phyloP scores from a whole-genome alignment of 2,888 invertebrate species.

The Drosophila falleni region DNA sequence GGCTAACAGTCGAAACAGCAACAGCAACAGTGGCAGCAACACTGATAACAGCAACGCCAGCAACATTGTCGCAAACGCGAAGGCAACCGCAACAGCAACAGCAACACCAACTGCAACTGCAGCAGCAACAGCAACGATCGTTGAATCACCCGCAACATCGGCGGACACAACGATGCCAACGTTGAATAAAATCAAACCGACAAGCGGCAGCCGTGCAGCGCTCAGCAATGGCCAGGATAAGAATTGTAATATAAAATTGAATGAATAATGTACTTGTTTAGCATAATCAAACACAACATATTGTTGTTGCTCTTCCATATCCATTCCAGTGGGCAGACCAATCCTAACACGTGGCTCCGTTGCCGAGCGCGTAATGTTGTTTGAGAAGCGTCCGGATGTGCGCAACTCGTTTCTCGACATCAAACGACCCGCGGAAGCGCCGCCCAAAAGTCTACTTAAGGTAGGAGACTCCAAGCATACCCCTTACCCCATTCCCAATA shows the following conservation, averaged over 20 bases:
- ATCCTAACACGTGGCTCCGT: conserved; percentile 96
- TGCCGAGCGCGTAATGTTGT: conserved; percentile 95
- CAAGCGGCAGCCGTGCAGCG: conserved; percentile 86
- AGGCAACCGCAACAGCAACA: conserved; percentile 29
- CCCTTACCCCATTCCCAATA: neutral
- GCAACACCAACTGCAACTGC: conserved; percentile 29
- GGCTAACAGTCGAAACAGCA: conserved; percentile 41
- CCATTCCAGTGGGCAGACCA: conserved; percentile 89
- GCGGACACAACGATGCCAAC: conserved; percentile 82
- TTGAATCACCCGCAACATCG: conserved; percentile 67
- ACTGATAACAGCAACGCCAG: conserved; percentile 34
- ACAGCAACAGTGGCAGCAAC: conserved; percentile 37
- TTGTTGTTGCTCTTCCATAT: conserved; percentile 17
- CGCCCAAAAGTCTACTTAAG: conserved; percentile 81
- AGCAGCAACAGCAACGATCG: conserved; percentile 40
- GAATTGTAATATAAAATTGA: conserved; percentile 70
- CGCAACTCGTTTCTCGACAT: conserved; percentile 86
- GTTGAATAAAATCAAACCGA: conserved; percentile 86
- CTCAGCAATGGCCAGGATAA: conserved; percentile 86
- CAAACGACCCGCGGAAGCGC: conserved; percentile 83
- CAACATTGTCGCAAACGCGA: conserved; percentile 21
- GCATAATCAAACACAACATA: conserved; percentile 15
- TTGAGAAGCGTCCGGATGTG: conserved; percentile 94
- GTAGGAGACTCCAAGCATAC: conserved; percentile 52
- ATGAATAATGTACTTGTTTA: neutral